These are phyloP conservation scores for Portevinia maculata DNA, from an alignment of 2,888 invertebrate genomes.

Conservation along the genomic window DNA sequence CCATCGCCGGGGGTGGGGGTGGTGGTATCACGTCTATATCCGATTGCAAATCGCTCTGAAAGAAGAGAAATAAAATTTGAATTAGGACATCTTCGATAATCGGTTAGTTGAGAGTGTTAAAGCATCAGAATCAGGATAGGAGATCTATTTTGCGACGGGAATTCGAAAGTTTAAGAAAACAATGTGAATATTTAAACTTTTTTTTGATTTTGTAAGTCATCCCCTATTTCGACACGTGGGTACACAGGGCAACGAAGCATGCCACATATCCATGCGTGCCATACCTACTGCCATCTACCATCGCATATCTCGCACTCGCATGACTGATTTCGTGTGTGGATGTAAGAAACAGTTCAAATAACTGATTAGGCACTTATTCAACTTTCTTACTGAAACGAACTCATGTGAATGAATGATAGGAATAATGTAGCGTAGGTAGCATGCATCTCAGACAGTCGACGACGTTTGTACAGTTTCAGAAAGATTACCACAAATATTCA, in stretches of 20 bases:
- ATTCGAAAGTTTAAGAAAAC: constrained; percentile 22
- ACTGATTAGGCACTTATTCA: constrained; percentile 34
- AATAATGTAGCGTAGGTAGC: neutral
- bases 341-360: constrained; percentile 24
- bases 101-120: neutral
- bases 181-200: neutral
- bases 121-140: constrained; percentile 6
- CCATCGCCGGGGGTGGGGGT: constrained; percentile 81
- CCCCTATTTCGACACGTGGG: constrained; percentile 3
- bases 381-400: constrained; percentile 23
- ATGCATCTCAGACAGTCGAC: neutral
- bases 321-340: constrained; percentile 47
- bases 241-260: constrained; percentile 39
- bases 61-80: constrained; percentile 39
- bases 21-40: constrained; percentile 82
- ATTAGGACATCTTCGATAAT: constrained; percentile 35
- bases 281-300: too few species aligned
- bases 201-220: neutral
- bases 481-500: too few species aligned
- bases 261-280: constrained; percentile 13
- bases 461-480: neutral
- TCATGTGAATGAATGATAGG: constrained; percentile 31
- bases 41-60: constrained; percentile 80
- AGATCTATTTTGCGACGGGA: constrained; percentile 7
- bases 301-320: constrained; percentile 55